Base-by-base conservation (phyloP, 2,797 vertebrate species). In the Aphelocoma californica region DNA sequence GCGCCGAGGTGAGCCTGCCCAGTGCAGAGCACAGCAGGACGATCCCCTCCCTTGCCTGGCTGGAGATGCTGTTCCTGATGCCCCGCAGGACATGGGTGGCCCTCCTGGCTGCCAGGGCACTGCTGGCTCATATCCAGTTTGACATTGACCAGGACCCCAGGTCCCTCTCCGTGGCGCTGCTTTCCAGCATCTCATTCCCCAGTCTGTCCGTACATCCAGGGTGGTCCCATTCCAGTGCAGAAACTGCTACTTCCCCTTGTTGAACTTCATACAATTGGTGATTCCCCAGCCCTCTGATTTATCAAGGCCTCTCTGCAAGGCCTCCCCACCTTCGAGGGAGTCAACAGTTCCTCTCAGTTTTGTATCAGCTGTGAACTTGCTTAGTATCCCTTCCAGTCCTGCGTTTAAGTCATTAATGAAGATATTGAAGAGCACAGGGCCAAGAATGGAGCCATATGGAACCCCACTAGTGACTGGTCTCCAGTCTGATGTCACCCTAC, bases 11-110 rank as follows among this genome's bases (percentile, higher is more conserved):
- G 17, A 53, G 29, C 20, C n/a, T 1, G 1, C 32, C 6, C 66
- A 36, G 50, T 1, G 4, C 44, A 53, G 45, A 50, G 32, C 32
- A 29, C 8, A 80, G 51, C 1, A 0, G 53, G n/a, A 31, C 60
- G n/a, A 51, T 66, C 17, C 19, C 38, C 29, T 38, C 56, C 16
- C 23, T 65, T 4, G 3, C 8, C 67, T 0, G 0, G 38, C 44
- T 57, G 36, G 32, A 0, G 0, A 12, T 65, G 50, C 32, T 80
- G 51, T 3, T 14, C 19, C 58, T 29, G 58, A 38, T 69, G 44
- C 1, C 1, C 15, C 44, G 44, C 53, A 58, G 40, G 61, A 15
- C 25, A 60, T 0, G 2, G 3, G 0, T 73, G 60, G 29, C 29
- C 12, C n/a, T 40, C 24, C 60, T 81, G 38, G 29, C 77, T 73